Base-by-base conservation (phyloP, 2,113 vertebrate genomes). In the Amphiprion ocellaris region DNA sequence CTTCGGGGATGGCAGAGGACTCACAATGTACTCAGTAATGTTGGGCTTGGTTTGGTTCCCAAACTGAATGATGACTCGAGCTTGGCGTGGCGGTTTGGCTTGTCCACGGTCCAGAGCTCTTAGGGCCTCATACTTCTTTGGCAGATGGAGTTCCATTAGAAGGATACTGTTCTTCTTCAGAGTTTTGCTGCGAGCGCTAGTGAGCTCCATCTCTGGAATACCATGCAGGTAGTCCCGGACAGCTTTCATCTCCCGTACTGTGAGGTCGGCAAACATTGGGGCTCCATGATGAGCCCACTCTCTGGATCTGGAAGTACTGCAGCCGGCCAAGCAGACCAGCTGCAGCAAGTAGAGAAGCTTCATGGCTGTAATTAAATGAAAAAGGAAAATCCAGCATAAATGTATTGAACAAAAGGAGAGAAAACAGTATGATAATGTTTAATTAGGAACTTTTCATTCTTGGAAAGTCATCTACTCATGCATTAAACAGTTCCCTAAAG, bases 151-250 rank as follows among this genome's bases (percentile, higher is more conserved):
- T 86, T 99, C 98, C 2, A 98, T 96, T 69, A 98, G 92, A 19
- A 98, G 93, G 59, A 98, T 94, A 0, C 90, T 95, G 91, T 98
- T 99, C 84, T 96, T 96, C 68, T 94, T 93, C 28, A 97, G 53
- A 3, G 82, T n/a, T 0, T 33, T 87, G 1, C n/a, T 69, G 0
- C 0, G 19, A 15, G 89, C 89, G 0, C 92, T 28, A 4, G 89
- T 84, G 49, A 99, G 92, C 17, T 70, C 78, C 77, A 99, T 86
- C 63, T 96, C 93, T 0, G 88, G 88, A 14, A 82, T 88, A n/a
- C 74, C 73, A 75, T 92, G 77, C 28, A 99, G 89, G 92, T 96
- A 99, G 53, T 46, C 49, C 4, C 82, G 90, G 26, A 97, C 94
- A 0, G 94, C 93, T 0, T 85, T 92, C 28, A 98, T 90, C 90